Base-by-base conservation (phyloP, 2,797 vertebrate genomes). In the Cyclopterus lumpus region DNA sequence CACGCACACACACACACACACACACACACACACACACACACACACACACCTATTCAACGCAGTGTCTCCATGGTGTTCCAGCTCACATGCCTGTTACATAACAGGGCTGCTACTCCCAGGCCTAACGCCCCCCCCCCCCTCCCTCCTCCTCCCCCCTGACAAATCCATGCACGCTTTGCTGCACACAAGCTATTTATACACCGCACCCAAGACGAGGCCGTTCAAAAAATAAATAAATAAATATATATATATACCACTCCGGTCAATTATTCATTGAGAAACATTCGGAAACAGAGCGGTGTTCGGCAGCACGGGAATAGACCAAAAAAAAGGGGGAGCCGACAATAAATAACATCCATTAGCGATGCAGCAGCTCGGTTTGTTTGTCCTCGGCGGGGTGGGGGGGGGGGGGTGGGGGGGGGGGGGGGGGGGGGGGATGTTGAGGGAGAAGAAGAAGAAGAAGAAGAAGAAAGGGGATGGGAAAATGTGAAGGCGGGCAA, bases 201-300 rank as follows among this genome's bases (percentile, higher is more conserved):
- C 85, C 49, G 89, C 85, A 84, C 79, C 88, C 88, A 91, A 93
- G 90, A 93, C 84, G 69, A 77, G 69, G 67, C 54, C 46, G 83
- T 64, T 91, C 91, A 86, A 86, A 92, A 55, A 93, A 93, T 91
- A 10, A 8, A 4, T 2, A 34, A 40, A 40, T n/a, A n/a, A n/a
- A n/a, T n/a, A n/a, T n/a, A n/a, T n/a, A n/a, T n/a, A n/a, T n/a
- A 44, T 6, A 93, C 49, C 84, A 73, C 81, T 85, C 67, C 76
- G 84, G 86, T 94, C 90, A 93, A 94, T 93, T 92, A 94, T 94
- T 93, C 89, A 93, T 92, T 91, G 86, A 92, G 91, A 93, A 93
- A 93, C 90, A 90, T 92, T 90, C 85, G 80, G 82, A 89, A 90
- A 90, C 79, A 82, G 83, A 85, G 80, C 36, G 75, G 75, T 5